Evolutionary conservation across 2,888 invertebrate species (phyloP).

Genomic region (Acrobasis repandana): DNA sequence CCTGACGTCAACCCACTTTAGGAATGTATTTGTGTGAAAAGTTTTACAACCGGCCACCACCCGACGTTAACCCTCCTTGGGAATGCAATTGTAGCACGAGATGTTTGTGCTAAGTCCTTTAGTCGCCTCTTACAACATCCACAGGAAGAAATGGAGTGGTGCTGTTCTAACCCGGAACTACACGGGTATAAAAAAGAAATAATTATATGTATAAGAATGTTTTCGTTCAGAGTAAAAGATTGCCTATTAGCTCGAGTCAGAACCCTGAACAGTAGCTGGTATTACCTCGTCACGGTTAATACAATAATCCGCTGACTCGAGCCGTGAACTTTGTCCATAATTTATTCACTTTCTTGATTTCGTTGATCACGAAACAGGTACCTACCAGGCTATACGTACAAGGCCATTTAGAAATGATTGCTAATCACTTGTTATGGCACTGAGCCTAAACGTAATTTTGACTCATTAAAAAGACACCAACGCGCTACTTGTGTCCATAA

Average conservation of each 20-base stretch:
- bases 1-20: no score
- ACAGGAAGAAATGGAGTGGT: no score
- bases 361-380: conserved; percentile 35
- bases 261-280: background rate
- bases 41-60: no score
- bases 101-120: no score
- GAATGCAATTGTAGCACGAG: no score
- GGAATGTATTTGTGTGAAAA: no score
- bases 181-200: no score
- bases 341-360: conserved; percentile 33
- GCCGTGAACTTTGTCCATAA: conserved; percentile 23
- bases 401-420: conserved; percentile 30
- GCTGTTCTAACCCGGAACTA: no score
- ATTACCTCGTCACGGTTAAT: background rate
- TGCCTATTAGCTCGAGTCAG: background rate
- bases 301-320: conserved; percentile 4
- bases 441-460: background rate
- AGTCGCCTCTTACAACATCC: no score
- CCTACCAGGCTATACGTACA: conserved; percentile 26
- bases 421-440: conserved; percentile 14
- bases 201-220: no score
- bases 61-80: no score
- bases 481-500: background rate
- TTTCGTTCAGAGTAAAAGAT: no score
- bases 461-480: background rate